These are phyloP conservation scores for Mythimna albipuncta DNA, from an alignment of 2,888 invertebrate species.

Conservation along the genomic window DNA sequence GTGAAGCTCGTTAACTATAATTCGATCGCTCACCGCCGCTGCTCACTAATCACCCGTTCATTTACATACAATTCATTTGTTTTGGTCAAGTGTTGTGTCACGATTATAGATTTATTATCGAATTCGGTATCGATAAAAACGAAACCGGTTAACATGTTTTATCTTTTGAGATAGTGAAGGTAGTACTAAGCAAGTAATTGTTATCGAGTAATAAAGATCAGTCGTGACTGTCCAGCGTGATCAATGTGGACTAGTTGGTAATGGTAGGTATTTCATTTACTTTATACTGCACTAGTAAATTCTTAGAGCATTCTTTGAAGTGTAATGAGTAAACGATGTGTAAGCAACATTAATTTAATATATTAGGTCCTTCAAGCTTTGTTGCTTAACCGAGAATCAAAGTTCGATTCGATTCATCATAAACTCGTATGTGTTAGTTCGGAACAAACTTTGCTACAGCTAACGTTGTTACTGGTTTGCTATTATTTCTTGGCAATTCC, in stretches of 20 bases:
- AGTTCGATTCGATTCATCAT: constrained; percentile 55
- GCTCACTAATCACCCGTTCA: constrained; percentile 71
- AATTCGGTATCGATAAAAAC: background rate
- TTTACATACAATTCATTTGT: constrained; percentile 82
- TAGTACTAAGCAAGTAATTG: background rate
- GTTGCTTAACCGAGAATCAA: constrained; percentile 2
- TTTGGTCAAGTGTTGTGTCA: constrained; percentile 59
- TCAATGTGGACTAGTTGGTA: background rate
- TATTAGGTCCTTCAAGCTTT: background rate
- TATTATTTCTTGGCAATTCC: constrained; percentile 17
- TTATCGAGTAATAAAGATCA: constrained; percentile 13
- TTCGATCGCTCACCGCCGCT: constrained; percentile 78
- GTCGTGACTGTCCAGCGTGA: too few species aligned
- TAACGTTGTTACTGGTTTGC: constrained; percentile 1
- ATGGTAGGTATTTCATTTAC: background rate
- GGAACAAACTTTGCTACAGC: constrained; percentile 36
- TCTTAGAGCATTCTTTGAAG: background rate
- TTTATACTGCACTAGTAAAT: background rate
- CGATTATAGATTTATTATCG: constrained; percentile 5
- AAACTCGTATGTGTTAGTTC: constrained; percentile 38
- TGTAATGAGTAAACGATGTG: background rate
- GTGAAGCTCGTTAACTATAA: constrained; percentile 77
- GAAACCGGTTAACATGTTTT: background rate
- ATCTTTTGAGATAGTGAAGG: background rate
- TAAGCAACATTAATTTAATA: background rate